Evolutionary conservation across 1,140 invertebrate species (phyloP).

Genomic region (Heliconius melpomene): DNA sequence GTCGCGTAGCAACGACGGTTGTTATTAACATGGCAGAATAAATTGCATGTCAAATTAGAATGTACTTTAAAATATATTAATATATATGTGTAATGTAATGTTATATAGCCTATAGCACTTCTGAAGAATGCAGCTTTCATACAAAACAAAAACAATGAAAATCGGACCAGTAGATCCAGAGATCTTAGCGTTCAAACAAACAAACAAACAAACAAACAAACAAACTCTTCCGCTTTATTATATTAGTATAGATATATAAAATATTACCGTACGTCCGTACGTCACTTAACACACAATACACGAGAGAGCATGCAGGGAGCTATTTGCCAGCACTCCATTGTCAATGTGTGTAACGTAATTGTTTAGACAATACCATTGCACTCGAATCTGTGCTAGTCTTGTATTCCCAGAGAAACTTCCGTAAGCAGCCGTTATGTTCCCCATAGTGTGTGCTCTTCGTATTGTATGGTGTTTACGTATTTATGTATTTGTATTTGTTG

Average conservation of each 20-base stretch:
- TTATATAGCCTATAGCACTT: no score
- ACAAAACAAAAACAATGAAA: no score
- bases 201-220: no score
- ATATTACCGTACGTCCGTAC: conserved; percentile 19
- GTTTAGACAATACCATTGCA: conserved; percentile 35
- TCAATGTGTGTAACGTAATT: conserved; percentile 29
- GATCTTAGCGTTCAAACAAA: no score
- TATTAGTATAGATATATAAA: background rate
- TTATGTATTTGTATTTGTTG: background rate
- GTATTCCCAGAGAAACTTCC: conserved; percentile 40
- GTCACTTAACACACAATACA: conserved; percentile 41
- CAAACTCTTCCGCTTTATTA: no score
- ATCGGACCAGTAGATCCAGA: no score
- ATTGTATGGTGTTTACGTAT: background rate
- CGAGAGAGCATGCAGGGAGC: conserved; percentile 34
- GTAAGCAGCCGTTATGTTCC: conserved; percentile 33
- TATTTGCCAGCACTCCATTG: conserved; percentile 40
- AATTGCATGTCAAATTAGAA: no score
- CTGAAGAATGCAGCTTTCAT: no score
- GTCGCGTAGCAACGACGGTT: no score
- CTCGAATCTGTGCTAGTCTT: conserved; percentile 26
- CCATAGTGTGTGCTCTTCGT: conserved; percentile 3
- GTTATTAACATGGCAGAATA: no score
- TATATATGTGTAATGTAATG: no score
- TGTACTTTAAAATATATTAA: no score